Base-by-base conservation (phyloP, 2,113 vertebrate genomes). In the Leucosticte australis region DNA sequence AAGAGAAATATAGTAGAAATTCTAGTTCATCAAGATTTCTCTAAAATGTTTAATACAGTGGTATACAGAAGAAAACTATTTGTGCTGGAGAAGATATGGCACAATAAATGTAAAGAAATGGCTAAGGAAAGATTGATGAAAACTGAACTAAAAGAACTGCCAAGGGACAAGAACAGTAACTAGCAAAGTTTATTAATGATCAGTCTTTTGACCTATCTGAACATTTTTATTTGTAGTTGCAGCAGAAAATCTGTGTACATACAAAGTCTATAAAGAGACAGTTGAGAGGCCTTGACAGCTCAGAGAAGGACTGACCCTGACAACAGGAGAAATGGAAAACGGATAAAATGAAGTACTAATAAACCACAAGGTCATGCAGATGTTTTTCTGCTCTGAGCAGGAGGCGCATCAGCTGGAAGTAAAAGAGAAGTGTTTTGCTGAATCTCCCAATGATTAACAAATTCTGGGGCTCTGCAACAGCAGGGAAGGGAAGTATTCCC, bases 361-460 rank as follows among this genome's bases (percentile, higher is more conserved):
- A 96, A 96, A 94, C 83, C 83, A 92, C 95, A 96, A 96, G 92
- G 96, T 97, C 94, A 73, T 95, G 89, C 94, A 96, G 96, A 95
- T 97, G 92, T 91, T 86, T 83, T 95, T 92, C 64, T 47, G 6
- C 76, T 87, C 42, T 81, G 77, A 94, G 89, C 83, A 68, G 80
- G 44, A 90, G 91, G 47, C 56, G 93, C 56, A 89, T 90, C 92
- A 92, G 16, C 56, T 97, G 92, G 52, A 97, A 95, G 83, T 87
- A 81, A 87, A 21, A 93, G 68, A 77, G 59, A 86, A 90, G 56
- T 92, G 91, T 92, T 96, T 95, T 96, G 92, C 83, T 96, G 73
- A 89, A 70, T 87, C 39, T 92, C 33, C 53, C 64, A 86, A 70
- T 90, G 80, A 83, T 24, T 95, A 89, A 78, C 92, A 94, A 91